Evolutionary conservation across 2,797 vertebrate genomes (phyloP).

Genomic region (Hipposideros larvatus): DNA sequence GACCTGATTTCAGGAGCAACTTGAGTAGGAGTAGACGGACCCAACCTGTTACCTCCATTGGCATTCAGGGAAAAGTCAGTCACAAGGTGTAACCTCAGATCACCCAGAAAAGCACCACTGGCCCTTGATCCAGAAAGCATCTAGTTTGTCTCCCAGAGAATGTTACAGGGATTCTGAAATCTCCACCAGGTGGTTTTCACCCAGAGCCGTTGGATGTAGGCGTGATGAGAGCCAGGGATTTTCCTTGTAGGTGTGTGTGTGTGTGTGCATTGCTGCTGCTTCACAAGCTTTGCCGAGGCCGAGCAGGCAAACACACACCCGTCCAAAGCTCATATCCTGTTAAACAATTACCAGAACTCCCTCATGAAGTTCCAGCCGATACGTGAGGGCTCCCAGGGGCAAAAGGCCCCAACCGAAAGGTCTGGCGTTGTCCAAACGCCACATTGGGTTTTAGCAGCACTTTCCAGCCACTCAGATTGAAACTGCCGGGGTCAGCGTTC

Average conservation of each 20-base stretch:
- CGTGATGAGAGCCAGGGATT: neutral
- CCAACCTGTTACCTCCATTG: neutral
- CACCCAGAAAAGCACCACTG: neutral
- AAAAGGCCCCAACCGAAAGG: neutral
- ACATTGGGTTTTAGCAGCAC: neutral
- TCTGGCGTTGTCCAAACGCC: conserved; percentile 1
- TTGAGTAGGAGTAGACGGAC: neutral
- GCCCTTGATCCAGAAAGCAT: neutral
- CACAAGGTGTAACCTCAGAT: neutral
- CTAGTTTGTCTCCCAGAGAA: neutral
- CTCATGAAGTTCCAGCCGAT: neutral
- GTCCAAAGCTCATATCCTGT: neutral
- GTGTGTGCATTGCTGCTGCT: neutral
- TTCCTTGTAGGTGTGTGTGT: neutral
- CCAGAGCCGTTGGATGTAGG: neutral
- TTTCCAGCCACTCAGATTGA: neutral
- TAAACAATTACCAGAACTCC: neutral
- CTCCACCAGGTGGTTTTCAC: neutral
- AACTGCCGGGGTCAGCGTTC: neutral
- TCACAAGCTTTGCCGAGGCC: neutral
- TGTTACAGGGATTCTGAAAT: neutral
- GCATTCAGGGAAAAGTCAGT: neutral
- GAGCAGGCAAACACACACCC: neutral
- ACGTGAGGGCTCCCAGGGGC: neutral
- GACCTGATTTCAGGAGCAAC: neutral